Evolutionary conservation across 2,888 invertebrate genomes (phyloP), one percentile per base, ranked within the genome.

Genomic region (Drosophila eohydei): DNA sequence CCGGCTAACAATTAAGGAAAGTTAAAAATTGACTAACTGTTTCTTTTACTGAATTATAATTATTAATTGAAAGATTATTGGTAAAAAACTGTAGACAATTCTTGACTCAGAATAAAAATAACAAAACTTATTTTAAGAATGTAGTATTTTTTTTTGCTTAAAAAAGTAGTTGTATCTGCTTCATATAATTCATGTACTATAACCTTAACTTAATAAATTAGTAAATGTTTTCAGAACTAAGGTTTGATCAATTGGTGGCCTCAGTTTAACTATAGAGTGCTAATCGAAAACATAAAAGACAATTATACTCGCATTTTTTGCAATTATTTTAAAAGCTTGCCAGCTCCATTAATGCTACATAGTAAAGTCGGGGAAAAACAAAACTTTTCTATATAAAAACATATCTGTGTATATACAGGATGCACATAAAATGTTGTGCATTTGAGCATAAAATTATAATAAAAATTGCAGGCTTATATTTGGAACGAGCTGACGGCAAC

Each of bases 381-480:
- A 59, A 73, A 77, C 41, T 71, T 66, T 77, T 63, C 44, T 46
- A 62, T 51, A 54, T 65, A 28, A 6, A 50, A 3, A 50, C 50
- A 64, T 44, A 50, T 65, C 7, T 12, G 16, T 16, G 5, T 55
- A 55, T 65, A 30, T 30, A 26, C 14, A 6, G 12, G 26, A 72
- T 60, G 46, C n/a, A 62, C 40, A 74, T 79, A 79, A 72, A 77
- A 73, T 72, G 76, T 63, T 54, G 52, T 64, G 65, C 82, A 83
- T 80, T 83, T 74, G 58, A 87, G 81, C 88, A 89, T 87, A 81
- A 73, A 89, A 89, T 84, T 89, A 80, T 80, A 81, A 87, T 84
- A 87, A 80, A 89, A 86, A 87, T 77, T 44, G 67, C 69, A 60
- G 73, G 74, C 71, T 86, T 81, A 51, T 81, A 51, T 54, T 48